Evolutionary conservation across 2,888 invertebrate genomes (phyloP).

Genomic region (Cheilosia scutellata): DNA sequence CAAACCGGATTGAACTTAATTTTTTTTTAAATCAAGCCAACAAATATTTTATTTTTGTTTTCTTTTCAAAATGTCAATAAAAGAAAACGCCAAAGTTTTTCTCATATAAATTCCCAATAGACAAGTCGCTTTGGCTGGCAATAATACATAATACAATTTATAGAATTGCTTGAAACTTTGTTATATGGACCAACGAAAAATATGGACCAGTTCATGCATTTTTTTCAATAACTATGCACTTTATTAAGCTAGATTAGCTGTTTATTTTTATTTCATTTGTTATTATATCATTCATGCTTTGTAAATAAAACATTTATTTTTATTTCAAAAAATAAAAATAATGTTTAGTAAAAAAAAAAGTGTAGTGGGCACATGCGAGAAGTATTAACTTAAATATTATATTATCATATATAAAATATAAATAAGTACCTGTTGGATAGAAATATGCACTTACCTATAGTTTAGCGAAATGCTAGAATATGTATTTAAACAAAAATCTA

Average conservation of each 20-base stretch:
- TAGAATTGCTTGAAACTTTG: conserved; percentile 61
- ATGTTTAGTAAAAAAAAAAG: conserved; percentile 60
- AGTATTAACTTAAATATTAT: conserved; percentile 40
- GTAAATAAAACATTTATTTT: conserved; percentile 49
- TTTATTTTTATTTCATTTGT: neutral
- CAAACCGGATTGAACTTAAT: neutral
- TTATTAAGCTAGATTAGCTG: conserved; percentile 24
- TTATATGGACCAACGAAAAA: conserved; percentile 30
- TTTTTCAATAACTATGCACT: conserved; percentile 42
- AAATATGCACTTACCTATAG: conserved; percentile 59
- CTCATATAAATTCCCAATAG: neutral
- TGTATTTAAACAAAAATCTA: conserved; percentile 2
- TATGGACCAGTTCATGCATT: conserved; percentile 27
- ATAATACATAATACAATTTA: conserved; percentile 34
- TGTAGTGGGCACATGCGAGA: conserved; percentile 76
- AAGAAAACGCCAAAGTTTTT: neutral
- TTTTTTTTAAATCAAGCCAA: neutral
- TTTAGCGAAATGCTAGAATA: conserved; percentile 55
- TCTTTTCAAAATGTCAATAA: neutral
- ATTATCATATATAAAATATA: conserved; percentile 25
- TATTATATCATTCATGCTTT: conserved; percentile 49
- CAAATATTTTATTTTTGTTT: neutral
- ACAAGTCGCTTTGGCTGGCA: conserved; percentile 47
- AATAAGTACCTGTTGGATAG: conserved; percentile 51
- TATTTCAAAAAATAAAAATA: conserved; percentile 6